A percentile compares a stretch with the other conserved stretches of the same genome.
Conservation (phyloP, 2,797 vertebrate genomes). For the Meda fulgida region DNA sequence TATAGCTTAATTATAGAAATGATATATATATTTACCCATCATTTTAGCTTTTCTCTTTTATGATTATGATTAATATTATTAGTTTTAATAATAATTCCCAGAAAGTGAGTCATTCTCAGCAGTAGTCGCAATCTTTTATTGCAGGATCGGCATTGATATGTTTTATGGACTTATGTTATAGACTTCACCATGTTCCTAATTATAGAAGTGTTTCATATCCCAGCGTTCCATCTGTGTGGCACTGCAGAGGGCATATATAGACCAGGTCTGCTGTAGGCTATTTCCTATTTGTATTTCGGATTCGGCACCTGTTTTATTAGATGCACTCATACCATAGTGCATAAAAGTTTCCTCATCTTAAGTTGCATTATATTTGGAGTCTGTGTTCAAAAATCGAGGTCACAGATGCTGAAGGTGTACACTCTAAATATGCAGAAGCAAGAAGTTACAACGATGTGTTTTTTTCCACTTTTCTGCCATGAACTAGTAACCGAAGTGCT, state of each 20-base stretch:
- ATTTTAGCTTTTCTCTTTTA: not conserved
- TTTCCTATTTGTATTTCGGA: constrained; percentile 2
- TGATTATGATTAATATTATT: not conserved
- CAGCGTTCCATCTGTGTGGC: not conserved
- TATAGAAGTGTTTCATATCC: constrained; percentile 10
- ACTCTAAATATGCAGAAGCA: constrained; percentile 5
- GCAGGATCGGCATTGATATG: not conserved
- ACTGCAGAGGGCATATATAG: not conserved
- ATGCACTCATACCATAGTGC: not conserved
- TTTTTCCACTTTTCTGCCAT: not conserved
- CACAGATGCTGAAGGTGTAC: constrained; percentile 16
- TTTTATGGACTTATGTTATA: not conserved
- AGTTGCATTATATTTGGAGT: constrained; percentile 1
- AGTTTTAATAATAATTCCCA: not conserved
- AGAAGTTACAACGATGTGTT: constrained; percentile 3
- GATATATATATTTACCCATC: not conserved
- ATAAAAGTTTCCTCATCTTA: constrained; percentile 6
- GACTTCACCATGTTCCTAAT: not conserved
- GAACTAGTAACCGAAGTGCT: constrained; percentile 15
- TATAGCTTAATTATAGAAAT: too few species aligned
- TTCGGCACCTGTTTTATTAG: constrained; percentile 8
- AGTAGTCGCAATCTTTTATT: not conserved
- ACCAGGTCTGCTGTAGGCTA: not conserved
- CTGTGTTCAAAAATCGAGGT: constrained; percentile 11
- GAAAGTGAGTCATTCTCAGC: not conserved